A percentile compares a stretch with the other conserved stretches of the same genome.
phyloP scores from a whole-genome alignment of 2,888 invertebrate species.

The Lithophane leautieri region DNA sequence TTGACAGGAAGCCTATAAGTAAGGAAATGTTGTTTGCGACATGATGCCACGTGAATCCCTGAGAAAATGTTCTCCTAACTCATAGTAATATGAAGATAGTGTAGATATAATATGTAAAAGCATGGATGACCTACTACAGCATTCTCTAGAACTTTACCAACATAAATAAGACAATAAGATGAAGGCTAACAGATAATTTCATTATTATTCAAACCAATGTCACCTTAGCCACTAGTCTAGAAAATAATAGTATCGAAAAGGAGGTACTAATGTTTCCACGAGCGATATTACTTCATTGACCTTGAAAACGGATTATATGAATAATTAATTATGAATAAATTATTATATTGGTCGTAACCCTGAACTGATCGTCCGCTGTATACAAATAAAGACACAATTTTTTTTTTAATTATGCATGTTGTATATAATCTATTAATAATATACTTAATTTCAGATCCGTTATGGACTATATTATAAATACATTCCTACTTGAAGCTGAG shows the following conservation, averaged over 20 bases:
- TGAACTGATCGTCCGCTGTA: constrained; percentile 7
- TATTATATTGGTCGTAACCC: constrained; percentile 20
- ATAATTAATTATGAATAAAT: constrained; percentile 32
- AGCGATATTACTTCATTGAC: not conserved
- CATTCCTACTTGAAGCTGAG: not conserved
- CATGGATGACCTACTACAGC: not conserved
- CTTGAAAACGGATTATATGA: constrained; percentile 18
- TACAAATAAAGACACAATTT: not conserved
- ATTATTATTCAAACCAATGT: constrained; percentile 2
- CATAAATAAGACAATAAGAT: not conserved
- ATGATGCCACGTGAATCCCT: constrained; percentile 2
- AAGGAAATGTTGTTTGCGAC: constrained; percentile 19
- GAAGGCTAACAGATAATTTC: not conserved
- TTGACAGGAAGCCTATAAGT: constrained; percentile 35
- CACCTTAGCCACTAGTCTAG: not conserved
- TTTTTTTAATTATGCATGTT: not conserved
- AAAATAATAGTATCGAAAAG: constrained; percentile 24
- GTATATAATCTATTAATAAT: not conserved
- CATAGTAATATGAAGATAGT: not conserved
- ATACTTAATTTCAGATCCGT: not conserved
- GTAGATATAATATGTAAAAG: not conserved
- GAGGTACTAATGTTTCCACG: not conserved
- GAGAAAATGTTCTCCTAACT: constrained; percentile 3
- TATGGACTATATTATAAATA: constrained; percentile 2
- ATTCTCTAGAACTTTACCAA: not conserved